Evolutionary conservation across 2,888 invertebrate species (phyloP), one percentile per base, ranked within the genome.

Genomic region (Amiota minor): DNA sequence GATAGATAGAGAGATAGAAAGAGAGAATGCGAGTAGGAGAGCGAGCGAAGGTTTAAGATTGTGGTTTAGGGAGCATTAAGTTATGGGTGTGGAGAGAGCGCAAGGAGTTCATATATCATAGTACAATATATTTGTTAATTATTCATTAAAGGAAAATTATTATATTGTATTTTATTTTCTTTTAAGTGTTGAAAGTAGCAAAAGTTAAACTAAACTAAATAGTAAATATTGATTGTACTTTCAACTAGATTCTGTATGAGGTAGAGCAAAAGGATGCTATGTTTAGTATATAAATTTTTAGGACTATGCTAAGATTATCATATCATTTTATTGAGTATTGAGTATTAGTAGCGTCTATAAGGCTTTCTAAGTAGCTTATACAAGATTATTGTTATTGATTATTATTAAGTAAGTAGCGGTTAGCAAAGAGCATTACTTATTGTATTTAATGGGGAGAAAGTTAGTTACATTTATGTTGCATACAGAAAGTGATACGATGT

Each of bases 1-100:
- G 74, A 73, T 65, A 71, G 50, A 73, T 59, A 69, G 72, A 70
- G 70, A 75, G 55, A 20, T 18, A 70, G 56, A 70, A 69, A 68
- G 12, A 71, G n/a, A 20, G 56, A 47, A 16, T 9, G 59, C 61
- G 72, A 70, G 68, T 75, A 72, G 72, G 72, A 72, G 75, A 70
- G 71, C 68, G 72, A 72, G 62, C 70, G 75, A 65, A 72, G 56
- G 75, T 67, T 71, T 71, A 71, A 61, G 68, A 53, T 67, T 67
- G 62, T 14, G 75, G 75, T 72, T 47, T 49, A 56, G 53, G 71
- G 35, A 71, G 73, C 71, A 65, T 74, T 69, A 45, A 75, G 75
- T 72, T 69, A 55, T 75, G 71, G 75, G 75, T 59, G 16, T 18
- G 75, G 67, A 47, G 70, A 70, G 70, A 47, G n/a, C 47, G 73